Evolutionary conservation across 1,140 invertebrate species (phyloP).

Genomic region (Caenorhabditis briggsae): DNA sequence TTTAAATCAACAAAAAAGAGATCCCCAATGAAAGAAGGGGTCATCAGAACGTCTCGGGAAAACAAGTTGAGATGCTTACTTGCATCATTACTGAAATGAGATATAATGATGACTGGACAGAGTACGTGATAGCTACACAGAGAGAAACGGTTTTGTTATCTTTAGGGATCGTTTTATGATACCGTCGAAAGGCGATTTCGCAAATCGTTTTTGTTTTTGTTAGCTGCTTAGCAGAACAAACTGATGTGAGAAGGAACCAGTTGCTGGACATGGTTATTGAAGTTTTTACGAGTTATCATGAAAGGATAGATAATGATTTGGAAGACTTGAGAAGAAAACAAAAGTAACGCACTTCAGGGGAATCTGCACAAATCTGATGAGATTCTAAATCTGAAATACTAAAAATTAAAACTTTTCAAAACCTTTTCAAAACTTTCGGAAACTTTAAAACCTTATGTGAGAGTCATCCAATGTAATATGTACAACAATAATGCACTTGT

Average conservation of each 20-base stretch:
- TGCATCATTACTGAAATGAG: background rate
- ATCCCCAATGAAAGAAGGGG: background rate
- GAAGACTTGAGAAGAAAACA: too few relatives aligned
- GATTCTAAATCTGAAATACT: too few relatives aligned
- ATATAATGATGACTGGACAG: background rate
- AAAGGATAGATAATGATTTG: too few relatives aligned
- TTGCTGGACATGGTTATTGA: background rate
- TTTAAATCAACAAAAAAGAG: background rate
- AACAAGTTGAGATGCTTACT: slow-evolving; percentile 11
- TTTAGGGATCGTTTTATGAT: slow-evolving; percentile 6
- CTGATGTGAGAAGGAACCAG: background rate
- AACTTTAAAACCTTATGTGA: too few relatives aligned
- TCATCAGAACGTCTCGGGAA: background rate
- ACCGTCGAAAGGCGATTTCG: background rate
- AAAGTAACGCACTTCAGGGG: too few relatives aligned
- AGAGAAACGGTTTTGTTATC: slow-evolving; percentile 32
- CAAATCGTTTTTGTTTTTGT: slow-evolving; percentile 7
- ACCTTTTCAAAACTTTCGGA: too few relatives aligned
- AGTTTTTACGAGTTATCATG: background rate
- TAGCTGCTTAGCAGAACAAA: background rate
- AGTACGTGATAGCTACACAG: background rate
- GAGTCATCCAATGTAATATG: too few relatives aligned
- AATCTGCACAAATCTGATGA: too few relatives aligned
- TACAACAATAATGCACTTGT: too few relatives aligned
- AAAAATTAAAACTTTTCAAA: too few relatives aligned